Percentiles rank a stretch among this genome's conserved stretches.
phyloP scores from a whole-genome alignment of 2,888 invertebrate species.

The Troides aeacus region DNA sequence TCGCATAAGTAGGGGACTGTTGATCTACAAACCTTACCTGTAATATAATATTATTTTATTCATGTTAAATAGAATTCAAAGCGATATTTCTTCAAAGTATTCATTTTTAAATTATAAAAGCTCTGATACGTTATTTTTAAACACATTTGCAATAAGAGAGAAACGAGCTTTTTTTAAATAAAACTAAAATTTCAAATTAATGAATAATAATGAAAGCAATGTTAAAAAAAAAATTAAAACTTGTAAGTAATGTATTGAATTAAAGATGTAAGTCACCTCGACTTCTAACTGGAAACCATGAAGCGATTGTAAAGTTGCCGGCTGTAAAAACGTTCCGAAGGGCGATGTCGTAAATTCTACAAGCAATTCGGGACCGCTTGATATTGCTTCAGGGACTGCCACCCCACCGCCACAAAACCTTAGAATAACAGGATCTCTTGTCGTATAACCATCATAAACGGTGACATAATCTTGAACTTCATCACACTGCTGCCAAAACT shows the following conservation, averaged over 20 bases:
- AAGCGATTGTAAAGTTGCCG: conserved; percentile 86
- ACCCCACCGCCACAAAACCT: conserved; percentile 95
- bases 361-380: conserved; percentile 92
- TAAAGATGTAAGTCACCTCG: conserved; percentile 57
- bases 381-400: conserved; percentile 90
- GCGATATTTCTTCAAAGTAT: neutral
- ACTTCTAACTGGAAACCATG: conserved; percentile 95
- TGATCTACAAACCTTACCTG: conserved; percentile 91
- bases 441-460: conserved; percentile 93
- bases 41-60: conserved; percentile 39
- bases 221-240: neutral
- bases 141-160: no score
- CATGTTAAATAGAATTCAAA: no score
- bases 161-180: no score
- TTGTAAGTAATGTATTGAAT: neutral
- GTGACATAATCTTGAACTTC: conserved; percentile 93
- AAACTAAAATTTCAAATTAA: no score
- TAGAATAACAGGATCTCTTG: conserved; percentile 91
- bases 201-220: neutral
- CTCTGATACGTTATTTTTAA: neutral
- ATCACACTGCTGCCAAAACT: conserved; percentile 92
- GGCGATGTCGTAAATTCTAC: conserved; percentile 95
- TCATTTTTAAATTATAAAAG: neutral
- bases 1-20: conserved; percentile 90
- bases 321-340: conserved; percentile 92